Base-by-base conservation (phyloP, 2,888 invertebrate genomes). In the Tortricodes alternella region DNA sequence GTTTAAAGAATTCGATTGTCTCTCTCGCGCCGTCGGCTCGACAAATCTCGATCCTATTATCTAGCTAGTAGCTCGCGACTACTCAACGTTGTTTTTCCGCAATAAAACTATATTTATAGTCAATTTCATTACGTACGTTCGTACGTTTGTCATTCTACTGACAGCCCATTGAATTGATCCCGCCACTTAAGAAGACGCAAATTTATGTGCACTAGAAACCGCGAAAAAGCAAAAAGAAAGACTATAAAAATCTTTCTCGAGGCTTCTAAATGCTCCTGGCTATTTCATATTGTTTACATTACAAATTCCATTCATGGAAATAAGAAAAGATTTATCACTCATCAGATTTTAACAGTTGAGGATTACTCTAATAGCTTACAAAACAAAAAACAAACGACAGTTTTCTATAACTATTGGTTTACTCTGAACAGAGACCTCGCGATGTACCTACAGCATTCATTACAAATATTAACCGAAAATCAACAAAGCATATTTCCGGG, bases 81-180 rank as follows among this genome's bases (percentile, higher is more conserved):
- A 29, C 16, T 29, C 32, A 27, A 16, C 49, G 49, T 29, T 38
- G 37, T 44, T 38, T 53, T 56, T 32, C 43, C 16, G 43, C 38
- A 44, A 56, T 56, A 56, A 56, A 56, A 44, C 43, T 49, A 37
- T 56, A 43, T 49, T 56, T 56, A 56, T 56, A 35, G 44, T 37
- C 44, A 38, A 44, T 44, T 43, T 37, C 35, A 44, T 50, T 23
- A 24, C 16, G 56, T 44, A 38, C 34, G 34, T 32, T 29, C 43
- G 37, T 44, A 21, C 35, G 55, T 37, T 56, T 44, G 35, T 56
- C 43, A 56, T 44, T 38, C 32, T 2, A 16, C 44, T 44, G 56
- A 44, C 37, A 56, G 44, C 44, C 23, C 37, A 56, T 49, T 50
- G 43, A 49, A 50, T 56, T 23, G 49, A 50, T 27, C 18, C 15